Evolutionary conservation across 2,797 vertebrate species (phyloP), one percentile per base, ranked within the genome.

Genomic region (Bradypodion ventrale): DNA sequence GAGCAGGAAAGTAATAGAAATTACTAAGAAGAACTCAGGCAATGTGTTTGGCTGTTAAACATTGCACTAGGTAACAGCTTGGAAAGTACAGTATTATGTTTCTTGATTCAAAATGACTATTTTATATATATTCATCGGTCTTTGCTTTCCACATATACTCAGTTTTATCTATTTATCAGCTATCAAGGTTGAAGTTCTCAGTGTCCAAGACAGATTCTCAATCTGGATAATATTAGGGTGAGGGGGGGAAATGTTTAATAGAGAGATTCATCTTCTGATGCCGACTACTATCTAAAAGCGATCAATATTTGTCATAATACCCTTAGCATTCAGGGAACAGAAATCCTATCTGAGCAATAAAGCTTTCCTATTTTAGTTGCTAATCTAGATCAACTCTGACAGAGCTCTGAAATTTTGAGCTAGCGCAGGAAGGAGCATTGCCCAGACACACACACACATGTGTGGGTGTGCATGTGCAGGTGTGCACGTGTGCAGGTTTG

Each of bases 111-210:
- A 92, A 70, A 90, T 88, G 87, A 88, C 87, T 63, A 59, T 89
- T 90, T 94, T 93, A 94, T 87, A 88, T 35, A 85, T 75, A 80
- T 83, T 75, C 87, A 95, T 95, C 92, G 89, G 8, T 88, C 78
- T 77, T 15, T 25, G 29, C 83, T 46, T 88, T 27, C 89, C 79
- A 83, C 29, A 62, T 49, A 87, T 77, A 91, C 78, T 37, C 0
- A 1, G 88, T 88, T 92, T 15, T 88, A 77, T 90, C 78, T 40
- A 85, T 90, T 93, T 92, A 93, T 94, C 93, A 87, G 42, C 80
- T 80, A 2, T 70, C 74, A 85, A 83, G 40, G 83, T n/a, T 88
- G 94, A 90, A 46, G 12, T 74, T 87, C 27, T 84, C 83, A 87
- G 52, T 85, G 78, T 75, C 85, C 80, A 90, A n/a, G 94, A 92